These are phyloP conservation scores for Columba livia DNA, from an alignment of 2,113 vertebrate genomes.

Conservation along the genomic window DNA sequence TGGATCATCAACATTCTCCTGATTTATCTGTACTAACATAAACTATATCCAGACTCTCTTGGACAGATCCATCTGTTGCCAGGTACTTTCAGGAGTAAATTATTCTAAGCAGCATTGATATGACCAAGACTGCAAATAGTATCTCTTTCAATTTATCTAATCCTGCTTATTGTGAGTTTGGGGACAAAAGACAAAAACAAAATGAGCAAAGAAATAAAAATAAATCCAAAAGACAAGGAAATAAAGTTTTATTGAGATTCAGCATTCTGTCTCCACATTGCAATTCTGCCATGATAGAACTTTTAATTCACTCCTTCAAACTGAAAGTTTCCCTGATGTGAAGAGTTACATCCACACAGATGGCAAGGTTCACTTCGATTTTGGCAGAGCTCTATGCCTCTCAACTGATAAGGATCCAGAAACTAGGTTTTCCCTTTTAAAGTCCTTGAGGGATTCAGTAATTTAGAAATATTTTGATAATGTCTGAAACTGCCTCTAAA, in stretches of 20 bases:
- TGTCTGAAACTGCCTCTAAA: neutral
- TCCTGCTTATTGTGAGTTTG: neutral
- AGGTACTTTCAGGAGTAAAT: neutral
- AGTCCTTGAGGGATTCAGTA: neutral
- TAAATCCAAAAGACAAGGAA: neutral
- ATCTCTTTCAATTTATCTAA: neutral
- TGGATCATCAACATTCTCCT: neutral
- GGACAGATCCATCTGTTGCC: neutral
- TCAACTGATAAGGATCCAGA: neutral
- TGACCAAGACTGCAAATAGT: neutral
- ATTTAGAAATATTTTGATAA: conserved; percentile 1
- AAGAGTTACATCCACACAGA: neutral
- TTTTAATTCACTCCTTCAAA: neutral
- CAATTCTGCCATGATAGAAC: neutral
- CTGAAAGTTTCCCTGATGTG: neutral
- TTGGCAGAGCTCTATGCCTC: neutral
- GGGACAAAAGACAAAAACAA: neutral
- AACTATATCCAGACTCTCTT: neutral
- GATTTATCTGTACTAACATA: neutral
- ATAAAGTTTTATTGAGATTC: neutral
- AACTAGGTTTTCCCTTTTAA: neutral
- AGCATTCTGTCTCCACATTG: neutral
- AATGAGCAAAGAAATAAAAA: neutral
- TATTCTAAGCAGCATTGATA: neutral
- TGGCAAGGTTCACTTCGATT: neutral